Evolutionary conservation across 2,888 invertebrate genomes (phyloP).

Genomic region (Pegoplata infirma): DNA sequence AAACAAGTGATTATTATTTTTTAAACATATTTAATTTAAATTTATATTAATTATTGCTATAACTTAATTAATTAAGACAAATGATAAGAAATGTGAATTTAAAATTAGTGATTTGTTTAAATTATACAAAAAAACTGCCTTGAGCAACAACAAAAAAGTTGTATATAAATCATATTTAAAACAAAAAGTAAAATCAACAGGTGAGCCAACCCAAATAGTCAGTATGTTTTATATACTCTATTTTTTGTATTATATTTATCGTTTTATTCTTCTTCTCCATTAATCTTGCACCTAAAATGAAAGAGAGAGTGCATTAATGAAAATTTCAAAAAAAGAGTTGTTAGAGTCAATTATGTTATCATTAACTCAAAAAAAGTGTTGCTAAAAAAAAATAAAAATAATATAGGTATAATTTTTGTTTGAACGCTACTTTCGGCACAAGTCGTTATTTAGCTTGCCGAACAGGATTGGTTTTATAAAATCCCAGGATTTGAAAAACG

Average conservation of each 20-base stretch:
- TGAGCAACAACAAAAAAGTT: background rate
- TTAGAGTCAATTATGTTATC: background rate
- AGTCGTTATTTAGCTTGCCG: too few species aligned
- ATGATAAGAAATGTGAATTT: background rate
- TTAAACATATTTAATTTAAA: background rate
- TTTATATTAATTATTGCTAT: background rate
- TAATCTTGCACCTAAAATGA: background rate
- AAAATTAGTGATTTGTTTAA: background rate
- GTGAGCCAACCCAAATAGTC: background rate
- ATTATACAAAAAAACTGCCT: background rate
- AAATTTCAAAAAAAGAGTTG: background rate
- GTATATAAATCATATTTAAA: background rate
- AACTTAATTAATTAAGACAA: background rate
- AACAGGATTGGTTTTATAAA: too few species aligned
- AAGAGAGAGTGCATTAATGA: background rate
- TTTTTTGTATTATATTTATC: too few species aligned
- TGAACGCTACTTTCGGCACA: too few species aligned
- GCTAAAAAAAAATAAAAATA: background rate
- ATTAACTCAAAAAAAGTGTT: background rate
- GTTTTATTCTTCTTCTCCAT: background rate
- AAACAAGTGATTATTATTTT: constrained; percentile 41
- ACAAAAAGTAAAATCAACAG: background rate
- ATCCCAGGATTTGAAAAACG: too few species aligned
- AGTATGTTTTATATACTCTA: background rate
- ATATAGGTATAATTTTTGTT: too few species aligned